phyloP scores from a whole-genome alignment of 1,140 invertebrate species.

The Caerostris extrusa region DNA sequence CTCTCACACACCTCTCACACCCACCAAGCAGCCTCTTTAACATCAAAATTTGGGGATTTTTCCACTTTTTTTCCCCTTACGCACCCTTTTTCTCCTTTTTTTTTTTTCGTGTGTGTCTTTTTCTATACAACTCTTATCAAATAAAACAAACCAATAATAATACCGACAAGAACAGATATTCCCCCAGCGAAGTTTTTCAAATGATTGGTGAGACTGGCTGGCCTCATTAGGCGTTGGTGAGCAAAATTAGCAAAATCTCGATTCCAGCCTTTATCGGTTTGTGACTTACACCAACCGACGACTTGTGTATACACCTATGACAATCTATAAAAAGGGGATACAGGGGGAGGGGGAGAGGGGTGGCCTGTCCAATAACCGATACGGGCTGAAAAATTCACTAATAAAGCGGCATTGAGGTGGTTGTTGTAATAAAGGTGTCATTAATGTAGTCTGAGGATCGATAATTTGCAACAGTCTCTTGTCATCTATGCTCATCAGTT shows the following conservation, averaged over 20 bases:
- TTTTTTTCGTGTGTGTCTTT: not conserved
- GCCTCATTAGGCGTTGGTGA: conserved; percentile 54
- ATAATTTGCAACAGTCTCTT: conserved; percentile 75
- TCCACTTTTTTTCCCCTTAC: not conserved
- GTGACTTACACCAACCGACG: not conserved
- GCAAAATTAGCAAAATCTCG: conserved; percentile 73
- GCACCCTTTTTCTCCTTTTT: no score
- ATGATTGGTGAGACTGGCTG: conserved; percentile 63
- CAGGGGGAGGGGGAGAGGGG: not conserved
- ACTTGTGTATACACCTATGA: conserved; percentile 48
- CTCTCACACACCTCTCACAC: not conserved
- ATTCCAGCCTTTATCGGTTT: conserved; percentile 54
- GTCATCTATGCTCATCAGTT: conserved; percentile 72
- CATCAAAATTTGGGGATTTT: conserved; percentile 13
- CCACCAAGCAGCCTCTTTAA: not conserved
- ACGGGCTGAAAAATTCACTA: conserved; percentile 70
- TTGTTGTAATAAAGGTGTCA: conserved; percentile 76
- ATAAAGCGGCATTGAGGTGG: conserved; percentile 54
- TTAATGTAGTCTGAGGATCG: conserved; percentile 65
- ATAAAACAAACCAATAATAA: conserved; percentile 77
- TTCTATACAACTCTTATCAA: conserved; percentile 73
- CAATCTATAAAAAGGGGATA: conserved; percentile 61
- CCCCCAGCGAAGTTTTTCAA: conserved; percentile 32
- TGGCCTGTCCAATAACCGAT: conserved; percentile 70
- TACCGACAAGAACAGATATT: conserved; percentile 61